phyloP scores from a whole-genome alignment of 2,888 invertebrate species.

The Spisula subtruncata region DNA sequence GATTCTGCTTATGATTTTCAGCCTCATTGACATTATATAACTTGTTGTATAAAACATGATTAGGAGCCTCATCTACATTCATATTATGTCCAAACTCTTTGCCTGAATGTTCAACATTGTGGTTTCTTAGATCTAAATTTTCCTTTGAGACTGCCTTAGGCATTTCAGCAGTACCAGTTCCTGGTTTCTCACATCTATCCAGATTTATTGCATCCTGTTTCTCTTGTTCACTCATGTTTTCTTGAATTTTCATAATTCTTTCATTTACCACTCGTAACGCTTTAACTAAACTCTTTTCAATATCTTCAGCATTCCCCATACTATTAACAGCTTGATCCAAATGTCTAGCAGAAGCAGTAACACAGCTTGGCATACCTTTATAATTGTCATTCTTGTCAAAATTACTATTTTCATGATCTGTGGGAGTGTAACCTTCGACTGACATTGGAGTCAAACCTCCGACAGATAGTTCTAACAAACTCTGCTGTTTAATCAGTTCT shows the following conservation, averaged over 20 bases:
- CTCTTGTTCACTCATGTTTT: background rate
- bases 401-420: background rate
- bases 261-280: slow-evolving; percentile 14
- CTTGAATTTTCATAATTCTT: slow-evolving; percentile 28
- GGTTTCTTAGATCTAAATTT: background rate
- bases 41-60: background rate
- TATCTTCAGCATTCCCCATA: slow-evolving; percentile 29
- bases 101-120: background rate
- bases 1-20: background rate
- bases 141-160: background rate
- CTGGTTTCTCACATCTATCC: background rate
- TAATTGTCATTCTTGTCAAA: background rate
- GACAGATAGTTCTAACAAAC: background rate
- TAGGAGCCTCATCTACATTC: background rate
- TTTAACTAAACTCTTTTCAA: slow-evolving; percentile 11
- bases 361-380: slow-evolving; percentile 27
- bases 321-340: slow-evolving; percentile 16
- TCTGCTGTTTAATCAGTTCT: background rate
- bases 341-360: slow-evolving; percentile 18
- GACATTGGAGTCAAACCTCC: background rate
- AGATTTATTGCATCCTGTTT: background rate
- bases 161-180: background rate
- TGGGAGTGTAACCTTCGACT: background rate
- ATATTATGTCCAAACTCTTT: background rate
- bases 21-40: background rate